Base-by-base conservation (phyloP, 2,797 vertebrate species). In the Premnoplex brunnescens region DNA sequence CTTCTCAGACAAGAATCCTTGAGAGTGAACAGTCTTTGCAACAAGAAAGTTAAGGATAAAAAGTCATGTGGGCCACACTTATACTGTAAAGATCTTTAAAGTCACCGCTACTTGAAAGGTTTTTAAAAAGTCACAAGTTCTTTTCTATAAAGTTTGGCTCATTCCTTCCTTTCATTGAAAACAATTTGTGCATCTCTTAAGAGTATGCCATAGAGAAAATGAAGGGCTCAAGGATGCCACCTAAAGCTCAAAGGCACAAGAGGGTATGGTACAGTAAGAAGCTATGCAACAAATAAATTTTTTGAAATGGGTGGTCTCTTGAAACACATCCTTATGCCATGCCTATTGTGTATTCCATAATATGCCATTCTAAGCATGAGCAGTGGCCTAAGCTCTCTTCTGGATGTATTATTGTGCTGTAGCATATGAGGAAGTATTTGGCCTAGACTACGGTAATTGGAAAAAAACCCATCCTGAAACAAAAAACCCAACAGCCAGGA, bases 391-490 rank as follows among this genome's bases (percentile, higher is more conserved):
- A 48, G 30, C 18, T 72, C 32, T 85, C 7, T 49, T 52, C 52
- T 62, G 16, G 34, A 43, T 51, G 19, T 12, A 14, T 34, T 43
- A 12, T 27, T 62, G 5, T 3, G 26, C 76, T 68, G 36, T 37
- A 39, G 30, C 18, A 28, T 3, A 19, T 0, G 2, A 60, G 10
- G 32, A 58, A 49, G 12, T n/a, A 60, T 78, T 74, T 88, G 59
- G 23, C 22, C 51, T 39, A 43, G 15, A 48, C 27, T 78, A 9
- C 8, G 49, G 22, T 16, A 32, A 59, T 0, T 41, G 24, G 6
- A 27, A 59, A 74, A 76, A 51, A 9, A 0, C 0, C 4, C 3
- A 43, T 3, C 7, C 39, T 1, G 0, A 83, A 85, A 73, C 23
- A 71, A 63, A 82, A 68, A 30, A 3, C 1, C 1, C 23, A 79